phyloP scores from a whole-genome alignment of 2,888 invertebrate species.

The Serripes groenlandicus region DNA sequence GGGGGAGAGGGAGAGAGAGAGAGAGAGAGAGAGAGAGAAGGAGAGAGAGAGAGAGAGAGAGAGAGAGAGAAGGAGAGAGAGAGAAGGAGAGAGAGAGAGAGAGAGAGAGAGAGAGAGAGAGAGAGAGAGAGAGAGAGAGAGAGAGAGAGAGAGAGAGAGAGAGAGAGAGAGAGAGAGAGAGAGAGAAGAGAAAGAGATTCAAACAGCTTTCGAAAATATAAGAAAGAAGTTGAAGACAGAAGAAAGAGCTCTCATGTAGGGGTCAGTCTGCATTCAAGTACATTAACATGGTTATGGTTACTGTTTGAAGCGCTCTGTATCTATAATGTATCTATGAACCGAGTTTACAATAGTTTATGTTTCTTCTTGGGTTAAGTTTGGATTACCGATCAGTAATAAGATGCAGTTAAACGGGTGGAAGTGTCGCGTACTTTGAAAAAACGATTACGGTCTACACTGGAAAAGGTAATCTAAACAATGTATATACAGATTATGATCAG shows the following conservation, averaged over 20 bases:
- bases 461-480: too few species aligned
- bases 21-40: slow-evolving; percentile 18
- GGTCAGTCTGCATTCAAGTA: too few species aligned
- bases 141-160: not conserved
- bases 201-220: not conserved
- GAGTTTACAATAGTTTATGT: too few species aligned
- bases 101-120: slow-evolving; percentile 18
- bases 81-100: slow-evolving; percentile 17
- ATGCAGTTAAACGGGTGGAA: too few species aligned
- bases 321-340: not conserved
- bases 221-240: too few species aligned
- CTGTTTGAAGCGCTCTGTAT: not conserved
- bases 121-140: slow-evolving; percentile 13
- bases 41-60: slow-evolving; percentile 18
- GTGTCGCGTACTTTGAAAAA: too few species aligned
- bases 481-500: too few species aligned
- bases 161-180: not conserved
- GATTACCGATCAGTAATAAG: too few species aligned
- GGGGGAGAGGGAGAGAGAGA: slow-evolving; percentile 17
- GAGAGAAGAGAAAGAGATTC: not conserved
- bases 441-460: too few species aligned
- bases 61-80: slow-evolving; percentile 11
- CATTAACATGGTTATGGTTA: too few species aligned
- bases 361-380: too few species aligned
- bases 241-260: not conserved